Conservation (phyloP, 2,113 vertebrate species). For the Notothenia coriiceps region DNA sequence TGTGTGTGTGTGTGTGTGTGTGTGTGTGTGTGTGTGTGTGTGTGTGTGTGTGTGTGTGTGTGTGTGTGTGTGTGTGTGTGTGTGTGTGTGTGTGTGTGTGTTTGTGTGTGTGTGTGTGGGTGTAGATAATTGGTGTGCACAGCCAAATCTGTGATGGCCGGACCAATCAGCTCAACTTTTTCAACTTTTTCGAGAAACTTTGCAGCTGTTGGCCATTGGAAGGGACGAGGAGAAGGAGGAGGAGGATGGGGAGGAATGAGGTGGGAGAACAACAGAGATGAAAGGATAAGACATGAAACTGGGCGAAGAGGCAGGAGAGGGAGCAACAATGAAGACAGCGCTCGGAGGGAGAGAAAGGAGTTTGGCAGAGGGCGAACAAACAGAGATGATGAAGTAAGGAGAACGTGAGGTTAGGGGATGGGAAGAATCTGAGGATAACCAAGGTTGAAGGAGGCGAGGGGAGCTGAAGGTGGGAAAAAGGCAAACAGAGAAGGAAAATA, state of each 20-base stretch:
- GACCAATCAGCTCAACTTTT: constrained; percentile 63
- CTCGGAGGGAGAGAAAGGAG: constrained; percentile 54
- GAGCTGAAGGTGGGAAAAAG: constrained; percentile 1
- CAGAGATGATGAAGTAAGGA: constrained; percentile 29
- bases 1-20: neutral
- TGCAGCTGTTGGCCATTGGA: constrained; percentile 44
- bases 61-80: neutral
- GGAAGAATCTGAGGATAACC: constrained; percentile 32
- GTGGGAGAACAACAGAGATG: constrained; percentile 66
- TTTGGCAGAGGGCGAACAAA: constrained; percentile 19
- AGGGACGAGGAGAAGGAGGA: too few relatives aligned
- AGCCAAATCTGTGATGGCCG: constrained; percentile 19
- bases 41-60: constrained; percentile 14
- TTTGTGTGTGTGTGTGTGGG: neutral
- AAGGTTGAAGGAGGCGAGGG: constrained; percentile 41
- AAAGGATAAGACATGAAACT: constrained; percentile 69
- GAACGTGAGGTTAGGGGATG: constrained; percentile 40
- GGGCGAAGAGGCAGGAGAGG: constrained; percentile 35
- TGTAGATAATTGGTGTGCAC: neutral
- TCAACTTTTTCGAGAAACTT: constrained; percentile 56
- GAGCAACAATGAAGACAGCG: constrained; percentile 38
- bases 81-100: constrained; percentile 6
- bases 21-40: neutral
- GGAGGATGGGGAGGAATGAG: constrained; percentile 11
- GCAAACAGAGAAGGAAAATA: constrained; percentile 9